Percentiles rank a stretch among this genome's conserved stretches.
Evolutionary conservation across 2,113 vertebrate genomes (phyloP).

Genomic region (Phrynosoma platyrhinos): DNA sequence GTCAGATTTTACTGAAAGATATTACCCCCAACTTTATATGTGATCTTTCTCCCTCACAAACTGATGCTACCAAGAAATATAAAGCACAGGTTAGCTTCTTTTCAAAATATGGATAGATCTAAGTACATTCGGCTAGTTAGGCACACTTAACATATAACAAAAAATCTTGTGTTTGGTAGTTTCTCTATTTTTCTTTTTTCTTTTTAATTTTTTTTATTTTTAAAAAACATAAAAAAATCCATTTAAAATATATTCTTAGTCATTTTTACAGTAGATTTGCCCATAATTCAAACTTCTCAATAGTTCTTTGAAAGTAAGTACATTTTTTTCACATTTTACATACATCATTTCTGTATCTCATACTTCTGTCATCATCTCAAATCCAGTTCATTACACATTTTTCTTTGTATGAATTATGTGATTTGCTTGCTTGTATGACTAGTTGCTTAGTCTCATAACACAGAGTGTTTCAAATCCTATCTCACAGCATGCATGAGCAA

Average conservation of each 20-base stretch:
- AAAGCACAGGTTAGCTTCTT: background rate
- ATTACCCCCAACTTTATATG: background rate
- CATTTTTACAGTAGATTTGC: no score
- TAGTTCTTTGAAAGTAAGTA: no score
- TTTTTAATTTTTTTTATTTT: no score
- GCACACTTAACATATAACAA: background rate
- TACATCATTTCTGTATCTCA: no score
- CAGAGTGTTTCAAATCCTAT: constrained; percentile 5
- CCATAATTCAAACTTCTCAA: no score
- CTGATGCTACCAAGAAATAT: background rate
- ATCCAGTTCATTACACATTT: no score
- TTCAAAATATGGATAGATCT: background rate
- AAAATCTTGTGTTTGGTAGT: background rate
- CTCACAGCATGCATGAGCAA: constrained; percentile 19
- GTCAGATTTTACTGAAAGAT: background rate
- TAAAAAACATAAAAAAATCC: no score
- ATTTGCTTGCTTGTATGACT: background rate
- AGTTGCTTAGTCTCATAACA: constrained; percentile 13
- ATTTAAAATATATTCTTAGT: no score
- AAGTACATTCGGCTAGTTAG: background rate
- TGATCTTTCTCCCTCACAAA: background rate
- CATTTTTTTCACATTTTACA: no score
- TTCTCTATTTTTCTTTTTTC: background rate
- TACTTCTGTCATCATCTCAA: no score
- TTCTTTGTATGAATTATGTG: background rate